Evolutionary conservation across 2,113 vertebrate genomes (phyloP), one percentile per base, ranked within the genome.

Genomic region (Anhinga anhinga): DNA sequence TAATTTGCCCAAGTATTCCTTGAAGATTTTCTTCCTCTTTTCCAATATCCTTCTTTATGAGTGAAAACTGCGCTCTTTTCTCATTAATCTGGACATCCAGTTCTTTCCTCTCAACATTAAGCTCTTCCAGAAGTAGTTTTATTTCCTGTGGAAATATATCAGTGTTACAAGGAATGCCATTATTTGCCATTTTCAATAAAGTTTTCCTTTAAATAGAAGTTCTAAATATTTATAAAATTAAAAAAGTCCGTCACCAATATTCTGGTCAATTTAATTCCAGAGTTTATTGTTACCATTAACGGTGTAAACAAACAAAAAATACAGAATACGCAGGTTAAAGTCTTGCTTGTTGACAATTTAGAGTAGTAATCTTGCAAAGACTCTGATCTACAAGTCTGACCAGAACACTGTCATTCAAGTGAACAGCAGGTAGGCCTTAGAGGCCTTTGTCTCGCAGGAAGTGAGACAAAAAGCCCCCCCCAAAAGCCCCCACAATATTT

Each of bases 51-150:
- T 98, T 98, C 89, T 96, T 98, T 85, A 98, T 71, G 44, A 97
- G 88, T 10, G 74, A 86, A 82, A 99, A 97, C 34, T 98, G 98
- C 21, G 89, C 58, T 96, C 96, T 98, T 53, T 95, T 98, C 97
- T 99, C 98, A 47, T 91, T 97, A 29, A 99, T 91, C 78, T 99
- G 98, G 32, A 96, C 97, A 74, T 98, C 98, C 87, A 99, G 95
- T 79, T 99, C 98, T 92, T 98, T 97, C 95, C 98, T 99, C 93
- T 99, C 98, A 92, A 86, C 92, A 82, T 95, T 96, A 85, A 99
- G 97, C 70, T 98, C 97, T 93, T 98, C 98, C 58, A 99, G 81
- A 88, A 98, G 91, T 26, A 82, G 95, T 69, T 98, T 98, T 71
- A 98, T 93, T 96, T 99, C 98, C 99, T 99, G 77, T 82, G 63